These are phyloP conservation scores for Teinopalpus imperialis DNA, from an alignment of 2,888 invertebrate genomes.

Conservation along the genomic window DNA sequence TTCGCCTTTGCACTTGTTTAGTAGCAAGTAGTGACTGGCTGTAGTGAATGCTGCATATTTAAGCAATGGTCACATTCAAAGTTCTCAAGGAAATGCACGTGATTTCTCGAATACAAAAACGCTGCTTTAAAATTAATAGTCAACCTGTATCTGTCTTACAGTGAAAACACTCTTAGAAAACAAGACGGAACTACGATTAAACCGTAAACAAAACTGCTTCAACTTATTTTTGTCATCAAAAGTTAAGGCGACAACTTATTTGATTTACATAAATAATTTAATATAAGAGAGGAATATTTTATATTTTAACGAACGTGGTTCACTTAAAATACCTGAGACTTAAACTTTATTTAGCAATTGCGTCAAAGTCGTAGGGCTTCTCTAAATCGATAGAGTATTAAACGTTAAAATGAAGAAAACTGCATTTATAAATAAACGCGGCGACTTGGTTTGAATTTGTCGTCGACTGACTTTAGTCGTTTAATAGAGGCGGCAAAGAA, in stretches of 20 bases:
- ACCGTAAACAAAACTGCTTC: slow-evolving; percentile 62
- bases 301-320: slow-evolving; percentile 33
- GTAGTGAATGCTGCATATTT: slow-evolving; percentile 24
- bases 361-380: background rate
- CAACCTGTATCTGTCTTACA: slow-evolving; percentile 40
- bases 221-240: slow-evolving; percentile 71
- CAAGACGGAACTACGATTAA: slow-evolving; percentile 60
- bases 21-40: slow-evolving; percentile 9
- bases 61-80: slow-evolving; percentile 25
- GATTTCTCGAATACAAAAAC: slow-evolving; percentile 29
- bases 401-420: slow-evolving; percentile 44
- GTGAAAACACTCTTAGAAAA: slow-evolving; percentile 45
- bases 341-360: slow-evolving; percentile 24
- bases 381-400: slow-evolving; percentile 1
- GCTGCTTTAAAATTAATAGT: slow-evolving; percentile 38
- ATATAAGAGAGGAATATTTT: slow-evolving; percentile 46
- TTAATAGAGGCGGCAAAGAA: slow-evolving; percentile 63
- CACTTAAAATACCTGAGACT: slow-evolving; percentile 30
- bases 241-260: slow-evolving; percentile 68
- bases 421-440: slow-evolving; percentile 46
- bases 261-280: slow-evolving; percentile 71
- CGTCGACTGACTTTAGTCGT: slow-evolving; percentile 46
- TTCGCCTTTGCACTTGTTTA: slow-evolving; percentile 18
- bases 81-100: slow-evolving; percentile 25
- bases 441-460: slow-evolving; percentile 49